Evolutionary conservation across 2,113 vertebrate genomes (phyloP).

Genomic region (Tinamus guttatus): DNA sequence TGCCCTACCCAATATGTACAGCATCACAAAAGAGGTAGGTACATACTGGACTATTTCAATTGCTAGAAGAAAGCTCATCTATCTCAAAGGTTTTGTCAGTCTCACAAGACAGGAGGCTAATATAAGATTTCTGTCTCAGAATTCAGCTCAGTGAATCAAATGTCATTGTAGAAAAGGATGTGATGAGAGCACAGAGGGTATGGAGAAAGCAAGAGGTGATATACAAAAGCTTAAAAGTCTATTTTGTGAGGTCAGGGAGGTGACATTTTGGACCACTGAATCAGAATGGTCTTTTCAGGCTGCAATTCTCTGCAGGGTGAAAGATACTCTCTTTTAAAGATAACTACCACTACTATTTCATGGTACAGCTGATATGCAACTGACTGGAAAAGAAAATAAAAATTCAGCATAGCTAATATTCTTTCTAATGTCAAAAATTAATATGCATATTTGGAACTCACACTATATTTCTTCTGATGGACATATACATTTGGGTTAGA

Average conservation of each 20-base stretch:
- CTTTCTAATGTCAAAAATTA: neutral
- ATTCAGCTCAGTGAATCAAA: slow-evolving; percentile 23
- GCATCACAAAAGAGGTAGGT: neutral
- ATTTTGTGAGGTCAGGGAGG: slow-evolving; percentile 31
- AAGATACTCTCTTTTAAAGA: neutral
- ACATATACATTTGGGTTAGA: neutral
- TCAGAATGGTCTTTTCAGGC: slow-evolving; percentile 32
- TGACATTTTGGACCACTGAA: neutral
- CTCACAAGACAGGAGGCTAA: neutral
- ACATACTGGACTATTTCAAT: neutral
- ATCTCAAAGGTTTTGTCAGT: neutral
- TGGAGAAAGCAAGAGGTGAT: slow-evolving; percentile 19
- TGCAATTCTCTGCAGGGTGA: slow-evolving; percentile 12
- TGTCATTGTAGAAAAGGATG: neutral
- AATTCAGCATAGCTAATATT: neutral
- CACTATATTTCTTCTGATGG: neutral
- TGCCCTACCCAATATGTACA: neutral
- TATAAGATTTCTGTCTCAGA: slow-evolving; percentile 19
- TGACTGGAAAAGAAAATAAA: slow-evolving; percentile 1
- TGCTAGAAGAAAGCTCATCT: slow-evolving; percentile 7
- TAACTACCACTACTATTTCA: neutral
- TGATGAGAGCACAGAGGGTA: neutral
- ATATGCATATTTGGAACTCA: neutral
- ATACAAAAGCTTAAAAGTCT: slow-evolving; percentile 38
- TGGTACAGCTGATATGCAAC: neutral